These are phyloP conservation scores for Trachelus tabidus DNA, from an alignment of 2,888 invertebrate genomes.

Conservation along the genomic window DNA sequence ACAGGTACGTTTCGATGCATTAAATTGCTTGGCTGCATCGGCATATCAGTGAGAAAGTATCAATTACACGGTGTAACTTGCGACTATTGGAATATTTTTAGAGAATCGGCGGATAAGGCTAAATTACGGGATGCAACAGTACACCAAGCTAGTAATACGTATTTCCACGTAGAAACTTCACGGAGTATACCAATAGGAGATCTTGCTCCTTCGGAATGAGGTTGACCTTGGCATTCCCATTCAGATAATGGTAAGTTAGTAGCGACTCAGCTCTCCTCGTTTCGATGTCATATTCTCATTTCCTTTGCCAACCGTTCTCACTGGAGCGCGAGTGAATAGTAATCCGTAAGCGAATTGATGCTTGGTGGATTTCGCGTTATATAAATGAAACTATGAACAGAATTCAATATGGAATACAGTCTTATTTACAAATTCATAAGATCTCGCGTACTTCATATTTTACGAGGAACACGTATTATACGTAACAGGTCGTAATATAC, in stretches of 20 bases:
- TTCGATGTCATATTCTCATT: conserved; percentile 37
- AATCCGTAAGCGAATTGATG: neutral
- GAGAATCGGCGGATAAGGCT: neutral
- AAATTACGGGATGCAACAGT: neutral
- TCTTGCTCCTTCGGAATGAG: conserved; percentile 45
- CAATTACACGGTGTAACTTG: neutral
- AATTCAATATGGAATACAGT: neutral
- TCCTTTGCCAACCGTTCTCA: conserved; percentile 18
- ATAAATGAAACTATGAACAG: neutral
- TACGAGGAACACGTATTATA: neutral
- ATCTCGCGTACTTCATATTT: neutral
- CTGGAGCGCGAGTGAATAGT: neutral
- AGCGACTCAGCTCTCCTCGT: conserved; percentile 18
- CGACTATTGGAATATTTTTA: neutral
- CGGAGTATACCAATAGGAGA: neutral
- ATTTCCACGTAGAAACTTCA: neutral
- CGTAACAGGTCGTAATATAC: neutral
- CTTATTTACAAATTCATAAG: neutral
- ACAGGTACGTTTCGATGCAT: neutral
- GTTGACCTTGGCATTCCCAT: conserved; percentile 58
- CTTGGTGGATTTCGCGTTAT: neutral
- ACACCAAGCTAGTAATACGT: neutral
- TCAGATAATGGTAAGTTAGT: conserved; percentile 45
- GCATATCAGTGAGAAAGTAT: neutral
- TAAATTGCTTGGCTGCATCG: neutral